Conservation (phyloP, 35 echinoderm and acorn worm species). For the Heliocidaris tuberculata region DNA sequence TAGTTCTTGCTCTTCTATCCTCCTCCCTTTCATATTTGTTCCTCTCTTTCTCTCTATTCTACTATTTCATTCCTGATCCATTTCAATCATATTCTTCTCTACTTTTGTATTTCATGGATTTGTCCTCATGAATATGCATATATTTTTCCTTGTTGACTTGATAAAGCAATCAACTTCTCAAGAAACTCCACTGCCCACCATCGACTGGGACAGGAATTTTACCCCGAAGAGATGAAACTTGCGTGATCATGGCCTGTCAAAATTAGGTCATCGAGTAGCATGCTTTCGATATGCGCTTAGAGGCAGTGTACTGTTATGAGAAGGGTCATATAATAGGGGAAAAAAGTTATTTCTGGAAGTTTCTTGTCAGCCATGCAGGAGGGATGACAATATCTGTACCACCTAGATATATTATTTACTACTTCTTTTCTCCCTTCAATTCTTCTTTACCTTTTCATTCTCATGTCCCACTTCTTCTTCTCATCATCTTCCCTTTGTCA, state of each 20-base stretch:
- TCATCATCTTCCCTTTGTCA: neutral
- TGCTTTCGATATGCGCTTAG: neutral
- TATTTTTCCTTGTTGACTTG: neutral
- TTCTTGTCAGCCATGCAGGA: neutral
- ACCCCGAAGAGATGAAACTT: constrained; percentile 9
- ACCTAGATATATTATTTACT: neutral
- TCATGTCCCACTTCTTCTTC: neutral
- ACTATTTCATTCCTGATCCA: neutral
- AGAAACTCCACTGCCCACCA: neutral
- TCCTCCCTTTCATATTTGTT: neutral
- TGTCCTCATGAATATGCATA: neutral
- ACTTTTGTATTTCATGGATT: neutral
- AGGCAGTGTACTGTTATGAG: neutral
- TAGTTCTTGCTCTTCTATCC: neutral
- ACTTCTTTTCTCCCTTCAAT: neutral
- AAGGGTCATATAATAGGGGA: neutral
- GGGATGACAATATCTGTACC: neutral
- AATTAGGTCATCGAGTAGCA: constrained; percentile 2
- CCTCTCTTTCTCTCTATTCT: no score
- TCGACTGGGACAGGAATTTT: neutral
- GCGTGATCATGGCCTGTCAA: constrained; percentile 7
- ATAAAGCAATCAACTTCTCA: constrained; percentile 4
- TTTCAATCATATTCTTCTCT: neutral
- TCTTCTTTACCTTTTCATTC: neutral
- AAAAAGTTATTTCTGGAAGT: neutral